These are phyloP conservation scores for Sesamia inferens DNA, from an alignment of 2,888 invertebrate genomes.

Conservation along the genomic window DNA sequence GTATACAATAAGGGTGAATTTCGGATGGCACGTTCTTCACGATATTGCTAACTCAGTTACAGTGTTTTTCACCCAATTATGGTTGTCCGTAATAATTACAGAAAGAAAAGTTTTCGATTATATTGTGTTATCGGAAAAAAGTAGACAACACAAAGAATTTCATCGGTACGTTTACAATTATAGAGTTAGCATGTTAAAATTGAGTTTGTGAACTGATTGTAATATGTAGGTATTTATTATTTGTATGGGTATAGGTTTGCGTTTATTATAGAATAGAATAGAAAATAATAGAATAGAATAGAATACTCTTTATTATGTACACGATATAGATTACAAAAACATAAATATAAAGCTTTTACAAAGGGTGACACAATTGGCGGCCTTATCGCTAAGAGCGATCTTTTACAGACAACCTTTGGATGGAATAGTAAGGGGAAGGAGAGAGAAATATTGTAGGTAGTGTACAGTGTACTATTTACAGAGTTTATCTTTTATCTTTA, in stretches of 20 bases:
- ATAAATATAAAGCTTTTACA: too few species aligned
- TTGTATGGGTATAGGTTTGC: background rate
- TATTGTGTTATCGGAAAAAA: slow-evolving; percentile 16
- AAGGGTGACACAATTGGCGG: too few species aligned
- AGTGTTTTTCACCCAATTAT: slow-evolving; percentile 77
- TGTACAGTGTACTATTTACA: too few species aligned
- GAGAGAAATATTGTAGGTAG: too few species aligned
- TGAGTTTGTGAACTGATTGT: background rate
- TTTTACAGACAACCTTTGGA: too few species aligned
- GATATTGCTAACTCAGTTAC: slow-evolving; percentile 75
- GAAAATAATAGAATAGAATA: too few species aligned
- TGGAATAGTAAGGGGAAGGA: too few species aligned
- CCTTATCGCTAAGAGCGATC: too few species aligned
- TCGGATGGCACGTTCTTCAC: slow-evolving; percentile 68
- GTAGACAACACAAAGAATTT: slow-evolving; percentile 19
- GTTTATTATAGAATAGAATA: too few species aligned
- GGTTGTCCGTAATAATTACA: slow-evolving; percentile 69
- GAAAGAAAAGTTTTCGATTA: slow-evolving; percentile 38
- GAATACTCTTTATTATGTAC: too few species aligned
- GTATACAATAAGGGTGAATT: slow-evolving; percentile 71
- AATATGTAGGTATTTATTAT: background rate
- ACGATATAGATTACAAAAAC: too few species aligned
- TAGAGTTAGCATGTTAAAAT: slow-evolving; percentile 7
- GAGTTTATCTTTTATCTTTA: too few species aligned
- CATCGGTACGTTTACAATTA: slow-evolving; percentile 11